Base-by-base conservation (phyloP, 2,888 invertebrate species). In the Drosophila yooni region DNA sequence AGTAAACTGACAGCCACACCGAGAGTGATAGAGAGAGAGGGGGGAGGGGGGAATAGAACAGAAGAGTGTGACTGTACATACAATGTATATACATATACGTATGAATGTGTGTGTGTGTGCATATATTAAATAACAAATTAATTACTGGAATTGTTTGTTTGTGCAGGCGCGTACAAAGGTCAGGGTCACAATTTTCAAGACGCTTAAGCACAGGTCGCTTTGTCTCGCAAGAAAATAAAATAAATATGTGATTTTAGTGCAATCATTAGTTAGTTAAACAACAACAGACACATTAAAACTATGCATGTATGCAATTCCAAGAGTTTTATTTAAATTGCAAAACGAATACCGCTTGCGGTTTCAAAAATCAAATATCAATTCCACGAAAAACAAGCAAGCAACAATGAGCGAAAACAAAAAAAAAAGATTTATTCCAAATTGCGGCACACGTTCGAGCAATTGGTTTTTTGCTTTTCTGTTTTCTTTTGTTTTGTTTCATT, bases 51-150 rank as follows among this genome's bases (percentile, higher is more conserved):
- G 1, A 56, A 56, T 1, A 15, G 2, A 13, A 27, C 7, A 13
- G n/a, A n/a, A n/a, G 38, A 38, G 18, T 29, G 29, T 51, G n/a
- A n/a, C 27, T 51, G 29, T 51, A 27, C 50, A 18, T 18, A 50
- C 27, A 27, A 25, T 46, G 1, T 18, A 50, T 6, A 11, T 15
- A 4, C 11, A 5, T 74, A 15, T 61, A 67, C 71, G 1, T 18
- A 10, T n/a, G 6, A 21, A 21, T 18, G 6, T 51, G 3, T 51
- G 6, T 51, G 3, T 27, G 13, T 13, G 18, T 69, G 31, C 50
- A 66, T 70, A 34, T 64, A 70, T 79, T 69, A 72, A 83, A 76
- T 64, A 72, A 68, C 81, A 86, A 83, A 74, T 79, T 72, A 64
- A 67, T 63, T 43, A 54, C 25, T 56, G 40, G 33, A 66, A 74